Conservation (phyloP, 1,140 invertebrate species). For the Octopus sinensis region DNA sequence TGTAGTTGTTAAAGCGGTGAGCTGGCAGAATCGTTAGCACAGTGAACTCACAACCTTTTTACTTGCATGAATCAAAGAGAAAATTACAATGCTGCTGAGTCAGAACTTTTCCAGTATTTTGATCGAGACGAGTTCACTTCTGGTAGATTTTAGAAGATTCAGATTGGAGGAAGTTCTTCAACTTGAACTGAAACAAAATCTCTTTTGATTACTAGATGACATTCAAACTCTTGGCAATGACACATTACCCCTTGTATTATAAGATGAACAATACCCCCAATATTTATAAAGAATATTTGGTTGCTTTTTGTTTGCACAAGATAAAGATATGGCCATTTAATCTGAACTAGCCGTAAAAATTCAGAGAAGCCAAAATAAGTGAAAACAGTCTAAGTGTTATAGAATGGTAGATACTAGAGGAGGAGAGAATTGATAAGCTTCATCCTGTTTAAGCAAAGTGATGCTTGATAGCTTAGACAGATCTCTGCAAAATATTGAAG, state of each 20-base stretch:
- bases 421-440: slow-evolving; percentile 78
- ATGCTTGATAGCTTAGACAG: slow-evolving; percentile 84
- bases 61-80: slow-evolving; percentile 86
- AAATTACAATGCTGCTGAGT: slow-evolving; percentile 80
- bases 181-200: slow-evolving; percentile 82
- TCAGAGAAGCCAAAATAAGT: slow-evolving; percentile 82
- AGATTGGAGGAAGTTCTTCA: slow-evolving; percentile 88
- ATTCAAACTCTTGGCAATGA: slow-evolving; percentile 63
- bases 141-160: slow-evolving; percentile 81
- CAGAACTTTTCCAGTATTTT: slow-evolving; percentile 86
- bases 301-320: slow-evolving; percentile 78
- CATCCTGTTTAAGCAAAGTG: slow-evolving; percentile 92
- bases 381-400: slow-evolving; percentile 83
- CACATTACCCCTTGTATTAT: slow-evolving; percentile 66
- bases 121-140: slow-evolving; percentile 84
- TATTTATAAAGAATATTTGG: slow-evolving; percentile 88
- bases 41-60: slow-evolving; percentile 80
- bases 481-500: slow-evolving; percentile 81
- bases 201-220: slow-evolving; percentile 83
- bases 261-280: slow-evolving; percentile 84
- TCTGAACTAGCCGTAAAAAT: slow-evolving; percentile 95
- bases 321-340: slow-evolving; percentile 81
- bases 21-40: slow-evolving; percentile 63
- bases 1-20: no score
- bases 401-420: slow-evolving; percentile 81